phyloP scores from a whole-genome alignment of 23 tunicate species.

The Trididemnum miniatum region DNA sequence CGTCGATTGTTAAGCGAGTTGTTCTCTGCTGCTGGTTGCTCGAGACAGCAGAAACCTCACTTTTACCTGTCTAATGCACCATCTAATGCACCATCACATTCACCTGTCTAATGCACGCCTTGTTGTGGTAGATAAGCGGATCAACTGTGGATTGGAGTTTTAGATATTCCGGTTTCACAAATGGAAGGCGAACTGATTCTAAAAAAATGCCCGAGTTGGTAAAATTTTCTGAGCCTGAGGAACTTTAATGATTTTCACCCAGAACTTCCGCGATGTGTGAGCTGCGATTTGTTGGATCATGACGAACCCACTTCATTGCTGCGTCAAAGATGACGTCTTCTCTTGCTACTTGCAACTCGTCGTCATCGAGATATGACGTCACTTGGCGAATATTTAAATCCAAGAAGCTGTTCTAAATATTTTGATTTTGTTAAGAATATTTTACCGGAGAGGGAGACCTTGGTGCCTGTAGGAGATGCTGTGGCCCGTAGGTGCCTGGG shows the following conservation, averaged over 20 bases:
- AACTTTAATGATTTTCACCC: no score
- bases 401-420: conserved; percentile 56
- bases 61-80: not conserved
- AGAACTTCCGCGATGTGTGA: conserved; percentile 31
- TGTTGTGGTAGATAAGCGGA: conserved; percentile 55
- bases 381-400: conserved; percentile 36
- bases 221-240: no score
- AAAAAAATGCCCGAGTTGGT: no score
- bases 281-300: conserved; percentile 15
- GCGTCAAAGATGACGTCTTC: conserved; percentile 84
- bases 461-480: no score
- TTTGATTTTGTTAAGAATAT: no score
- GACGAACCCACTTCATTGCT: conserved; percentile 74
- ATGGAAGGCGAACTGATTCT: conserved; percentile 79
- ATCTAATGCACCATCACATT: not conserved
- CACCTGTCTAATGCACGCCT: conserved; percentile 55
- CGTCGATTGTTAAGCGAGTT: no score
- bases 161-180: conserved; percentile 76
- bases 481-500: not conserved
- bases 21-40: no score
- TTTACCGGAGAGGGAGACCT: no score
- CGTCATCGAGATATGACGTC: conserved; percentile 57
- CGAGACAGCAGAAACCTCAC: not conserved
- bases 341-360: conserved; percentile 58
- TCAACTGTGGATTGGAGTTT: conserved; percentile 67